These are phyloP conservation scores for Liparis tanakae DNA, from an alignment of 2,797 vertebrate species.

Conservation along the genomic window DNA sequence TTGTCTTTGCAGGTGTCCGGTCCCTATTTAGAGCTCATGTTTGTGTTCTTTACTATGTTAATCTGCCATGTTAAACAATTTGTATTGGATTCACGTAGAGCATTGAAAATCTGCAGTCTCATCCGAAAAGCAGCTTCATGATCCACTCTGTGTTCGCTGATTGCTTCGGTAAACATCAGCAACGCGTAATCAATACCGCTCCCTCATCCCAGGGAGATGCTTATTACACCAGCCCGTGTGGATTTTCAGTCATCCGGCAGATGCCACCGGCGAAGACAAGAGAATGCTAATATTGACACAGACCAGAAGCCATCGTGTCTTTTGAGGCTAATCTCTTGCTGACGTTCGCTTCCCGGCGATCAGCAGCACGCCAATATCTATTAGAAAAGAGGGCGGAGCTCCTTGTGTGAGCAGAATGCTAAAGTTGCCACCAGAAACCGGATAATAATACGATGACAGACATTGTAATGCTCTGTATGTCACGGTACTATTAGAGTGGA, in stretches of 20 bases:
- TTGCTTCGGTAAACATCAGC: constrained; percentile 65
- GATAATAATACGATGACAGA: constrained; percentile 1
- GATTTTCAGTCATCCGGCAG: constrained; percentile 54
- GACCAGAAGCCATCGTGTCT: constrained; percentile 39
- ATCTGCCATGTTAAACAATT: neutral
- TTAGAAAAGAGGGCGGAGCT: constrained; percentile 19
- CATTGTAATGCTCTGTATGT: neutral
- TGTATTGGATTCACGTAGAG: constrained; percentile 1
- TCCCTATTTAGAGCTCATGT: neutral
- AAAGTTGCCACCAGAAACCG: neutral
- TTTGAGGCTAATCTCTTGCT: constrained; percentile 46
- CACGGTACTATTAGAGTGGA: too few species aligned
- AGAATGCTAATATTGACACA: constrained; percentile 64
- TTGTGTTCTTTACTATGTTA: constrained; percentile 10
- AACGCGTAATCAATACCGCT: constrained; percentile 68
- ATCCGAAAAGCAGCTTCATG: constrained; percentile 31
- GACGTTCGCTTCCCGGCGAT: constrained; percentile 50
- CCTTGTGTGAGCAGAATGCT: constrained; percentile 18
- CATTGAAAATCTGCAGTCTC: constrained; percentile 40
- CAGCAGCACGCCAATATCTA: constrained; percentile 10
- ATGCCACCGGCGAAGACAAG: constrained; percentile 45
- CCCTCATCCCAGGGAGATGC: constrained; percentile 49
- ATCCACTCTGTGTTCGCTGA: constrained; percentile 63
- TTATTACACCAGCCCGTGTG: constrained; percentile 53
- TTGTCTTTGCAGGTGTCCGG: constrained; percentile 1